phyloP scores from a whole-genome alignment of 2,797 vertebrate genomes.

The Pipistrellus pygmaeus region DNA sequence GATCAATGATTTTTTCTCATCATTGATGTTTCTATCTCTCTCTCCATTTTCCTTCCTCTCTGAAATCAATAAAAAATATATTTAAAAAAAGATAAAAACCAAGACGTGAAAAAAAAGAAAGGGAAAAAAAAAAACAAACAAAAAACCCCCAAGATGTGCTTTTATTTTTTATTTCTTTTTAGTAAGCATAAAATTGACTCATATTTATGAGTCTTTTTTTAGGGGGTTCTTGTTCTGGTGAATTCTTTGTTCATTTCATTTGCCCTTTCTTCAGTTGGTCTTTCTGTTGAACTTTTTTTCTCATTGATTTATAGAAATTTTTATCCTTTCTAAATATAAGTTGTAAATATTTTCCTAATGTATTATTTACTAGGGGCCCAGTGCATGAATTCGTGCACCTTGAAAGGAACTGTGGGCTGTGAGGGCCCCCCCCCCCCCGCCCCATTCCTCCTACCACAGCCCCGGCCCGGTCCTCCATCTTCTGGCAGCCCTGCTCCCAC shows the following conservation, averaged over 20 bases:
- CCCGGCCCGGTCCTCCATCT: too few relatives aligned
- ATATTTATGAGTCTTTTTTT: background rate
- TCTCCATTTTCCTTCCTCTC: too few relatives aligned
- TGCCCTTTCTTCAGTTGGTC: background rate
- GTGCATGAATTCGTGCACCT: too few relatives aligned
- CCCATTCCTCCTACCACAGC: too few relatives aligned
- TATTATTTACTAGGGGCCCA: background rate
- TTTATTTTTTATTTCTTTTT: constrained; percentile 39
- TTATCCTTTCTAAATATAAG: constrained; percentile 9
- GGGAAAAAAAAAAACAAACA: too few relatives aligned
- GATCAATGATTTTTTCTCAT: too few relatives aligned
- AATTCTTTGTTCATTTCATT: constrained; percentile 2
- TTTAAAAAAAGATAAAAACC: background rate
- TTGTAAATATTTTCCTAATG: constrained; percentile 38
- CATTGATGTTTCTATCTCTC: too few relatives aligned
- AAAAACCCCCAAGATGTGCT: background rate
- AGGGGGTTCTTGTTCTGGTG: background rate
- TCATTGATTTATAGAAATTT: background rate
- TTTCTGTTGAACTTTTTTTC: constrained; percentile 14
- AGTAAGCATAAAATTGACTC: background rate
- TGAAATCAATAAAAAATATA: too few relatives aligned
- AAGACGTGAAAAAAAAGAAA: too few relatives aligned
- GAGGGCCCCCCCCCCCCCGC: too few relatives aligned
- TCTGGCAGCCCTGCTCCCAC: too few relatives aligned
- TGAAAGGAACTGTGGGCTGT: too few relatives aligned